These are phyloP conservation scores for Eretmocerus hayati DNA, from an alignment of 2,888 invertebrate genomes.

Conservation along the genomic window DNA sequence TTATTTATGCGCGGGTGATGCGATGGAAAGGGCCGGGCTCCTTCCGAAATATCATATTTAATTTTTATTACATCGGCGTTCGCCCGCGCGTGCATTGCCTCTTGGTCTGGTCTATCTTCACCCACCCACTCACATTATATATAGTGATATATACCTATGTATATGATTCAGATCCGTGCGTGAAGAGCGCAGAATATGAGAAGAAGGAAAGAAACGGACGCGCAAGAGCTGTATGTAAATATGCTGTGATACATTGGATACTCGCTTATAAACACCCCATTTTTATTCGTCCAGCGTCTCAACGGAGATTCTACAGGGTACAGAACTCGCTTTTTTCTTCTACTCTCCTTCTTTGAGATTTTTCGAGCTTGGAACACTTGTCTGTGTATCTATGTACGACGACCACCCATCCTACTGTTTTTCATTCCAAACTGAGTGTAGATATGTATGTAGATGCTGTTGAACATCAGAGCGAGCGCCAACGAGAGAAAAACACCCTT, in stretches of 20 bases:
- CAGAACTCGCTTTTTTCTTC: not conserved
- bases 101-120: slow-evolving; percentile 3
- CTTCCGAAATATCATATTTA: slow-evolving; percentile 42
- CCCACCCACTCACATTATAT: not conserved
- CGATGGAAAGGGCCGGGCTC: slow-evolving; percentile 13
- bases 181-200: not conserved
- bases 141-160: too few species aligned
- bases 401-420: not conserved
- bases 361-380: too few species aligned
- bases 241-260: slow-evolving; percentile 47
- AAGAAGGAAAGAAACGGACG: slow-evolving; percentile 1
- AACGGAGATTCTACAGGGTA: slow-evolving; percentile 8
- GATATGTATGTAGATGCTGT: too few species aligned
- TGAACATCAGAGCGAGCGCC: too few species aligned
- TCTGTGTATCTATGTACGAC: too few species aligned
- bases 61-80: slow-evolving; percentile 45
- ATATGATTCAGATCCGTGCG: too few species aligned
- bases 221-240: slow-evolving; percentile 45
- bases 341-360: not conserved
- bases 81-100: slow-evolving; percentile 24
- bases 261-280: slow-evolving; percentile 48
- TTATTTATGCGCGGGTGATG: slow-evolving; percentile 33
- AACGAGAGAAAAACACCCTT: too few species aligned
- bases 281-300: slow-evolving; percentile 45
- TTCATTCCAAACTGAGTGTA: too few species aligned